Base-by-base conservation (phyloP, 2,888 invertebrate genomes). In the Catonia carolina region DNA sequence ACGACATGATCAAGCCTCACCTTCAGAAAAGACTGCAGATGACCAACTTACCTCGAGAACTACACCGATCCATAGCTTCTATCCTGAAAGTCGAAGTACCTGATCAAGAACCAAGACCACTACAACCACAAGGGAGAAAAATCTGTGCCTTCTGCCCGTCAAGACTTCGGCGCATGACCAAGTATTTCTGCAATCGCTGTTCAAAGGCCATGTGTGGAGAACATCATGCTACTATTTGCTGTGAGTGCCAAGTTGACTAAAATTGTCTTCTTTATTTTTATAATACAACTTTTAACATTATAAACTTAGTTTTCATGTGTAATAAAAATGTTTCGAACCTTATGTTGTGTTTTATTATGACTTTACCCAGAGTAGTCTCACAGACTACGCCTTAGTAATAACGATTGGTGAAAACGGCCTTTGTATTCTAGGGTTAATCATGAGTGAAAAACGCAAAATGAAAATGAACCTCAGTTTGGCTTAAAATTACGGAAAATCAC, bases 91-190 rank as follows among this genome's bases (percentile, higher is more conserved):
- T 37, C 37, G 37, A 15, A 37, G 37, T 37, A 14, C 37, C 37
- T 37, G 15, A 37, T 37, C 37, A 37, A 8, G 37, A 37, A 37
- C 37, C n/a, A 37, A 37, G 37, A 37, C 37, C 37, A 47, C 2
- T n/a, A n/a, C n/a, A 47, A 47, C 47, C 47, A 22, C 47, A 47
- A 47, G 18, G 23, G 47, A 20, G 47, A 22, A 47, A 47, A 47
- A 47, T 47, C 47, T 47, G 47, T 23, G 18, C 47, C 20, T 47
- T 47, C 47, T 47, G 47, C 47, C 47, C 47, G 14, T 47, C 47
- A 47, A 47, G 47, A 47, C 47, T 47, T 18, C 20, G 47, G 47
- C 47, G 22, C 14, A 47, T 47, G 47, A 47, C 47, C 23, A 47
- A 47, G 47, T 47, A 47, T 22, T 47, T 47, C 47, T 47, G 47